Conservation (phyloP, 2,797 vertebrate genomes). For the Coranthus polyacanthus region DNA sequence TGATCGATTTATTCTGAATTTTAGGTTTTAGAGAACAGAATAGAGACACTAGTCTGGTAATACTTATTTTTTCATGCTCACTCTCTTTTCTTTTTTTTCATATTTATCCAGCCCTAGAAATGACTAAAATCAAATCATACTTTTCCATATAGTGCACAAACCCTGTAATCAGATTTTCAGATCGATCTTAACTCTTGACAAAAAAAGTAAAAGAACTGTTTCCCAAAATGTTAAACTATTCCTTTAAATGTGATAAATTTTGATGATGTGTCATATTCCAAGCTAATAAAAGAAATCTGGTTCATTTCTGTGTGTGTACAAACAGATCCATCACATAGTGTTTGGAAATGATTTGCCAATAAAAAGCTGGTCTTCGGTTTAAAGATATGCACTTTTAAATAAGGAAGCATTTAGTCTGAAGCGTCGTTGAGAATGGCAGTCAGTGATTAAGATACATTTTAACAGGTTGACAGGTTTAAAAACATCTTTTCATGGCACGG, state of each 20-base stretch:
- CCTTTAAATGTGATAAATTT: background rate
- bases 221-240: background rate
- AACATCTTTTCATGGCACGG: constrained; percentile 32
- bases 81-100: too few relatives aligned
- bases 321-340: background rate
- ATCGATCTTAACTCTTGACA: too few relatives aligned
- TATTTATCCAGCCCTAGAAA: too few relatives aligned
- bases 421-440: constrained; percentile 6
- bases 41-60: too few relatives aligned
- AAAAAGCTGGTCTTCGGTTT: constrained; percentile 1
- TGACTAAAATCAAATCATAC: too few relatives aligned
- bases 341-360: constrained; percentile 15
- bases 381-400: constrained; percentile 29
- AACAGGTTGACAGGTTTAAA: constrained; percentile 46
- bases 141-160: too few relatives aligned
- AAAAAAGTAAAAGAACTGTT: too few relatives aligned
- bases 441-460: constrained; percentile 35
- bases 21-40: too few relatives aligned
- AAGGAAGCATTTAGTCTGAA: constrained; percentile 19
- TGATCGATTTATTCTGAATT: too few relatives aligned
- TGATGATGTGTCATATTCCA: background rate
- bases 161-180: too few relatives aligned
- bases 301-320: background rate
- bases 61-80: too few relatives aligned
- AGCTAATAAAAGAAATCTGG: background rate